Base-by-base conservation (phyloP, 2,797 vertebrate genomes). In the Argyrosomus regius region DNA sequence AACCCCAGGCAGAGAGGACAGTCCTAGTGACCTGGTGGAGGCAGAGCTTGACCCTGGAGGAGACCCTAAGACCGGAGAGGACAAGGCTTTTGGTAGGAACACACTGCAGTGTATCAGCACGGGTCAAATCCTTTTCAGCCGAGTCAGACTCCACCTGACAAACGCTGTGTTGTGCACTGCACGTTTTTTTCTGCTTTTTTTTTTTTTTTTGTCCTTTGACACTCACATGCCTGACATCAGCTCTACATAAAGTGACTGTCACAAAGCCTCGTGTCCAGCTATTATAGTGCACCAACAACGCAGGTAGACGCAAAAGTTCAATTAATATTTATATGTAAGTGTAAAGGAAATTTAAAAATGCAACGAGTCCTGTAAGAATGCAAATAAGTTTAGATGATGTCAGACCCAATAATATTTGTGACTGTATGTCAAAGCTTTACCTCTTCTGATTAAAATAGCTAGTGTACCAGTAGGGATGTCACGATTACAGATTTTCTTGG, bases 1-100 rank as follows among this genome's bases (percentile, higher is more conserved):
- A 80, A 97, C 96, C 53, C 97, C 97, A 0, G 97, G 97, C 16
- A 94, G 94, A 82, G 98, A 98, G 86, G 96, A 96, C 89, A 91
- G 95, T 66, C 96, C 96, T 67, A 96, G 94, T 0, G 96, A 97
- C 62, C 95, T 97, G 5, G 96, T 95, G 3, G 97, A 97, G 74
- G 93, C 95, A 0, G 97, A 97, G 31, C 96, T 98, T 14, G 96
- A 97, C 68, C 94, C 94, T 4, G 96, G 96, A 71, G 92, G 92
- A 85, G 95, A 94, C 58, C 31, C 70, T 16, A 94, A 92, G 89
- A 77, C 84, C 68, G 94, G 93, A 78, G 93, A 94, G 22, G 88
- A 95, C 65, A 93, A 93, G 60, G 84, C 91, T 1, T 94, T 96
- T 46, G 95, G 95, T 96, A 86, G 31, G 66, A 71, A 41, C 60